Base-by-base conservation (phyloP, 2,888 invertebrate species). In the Cheilosia urbana region DNA sequence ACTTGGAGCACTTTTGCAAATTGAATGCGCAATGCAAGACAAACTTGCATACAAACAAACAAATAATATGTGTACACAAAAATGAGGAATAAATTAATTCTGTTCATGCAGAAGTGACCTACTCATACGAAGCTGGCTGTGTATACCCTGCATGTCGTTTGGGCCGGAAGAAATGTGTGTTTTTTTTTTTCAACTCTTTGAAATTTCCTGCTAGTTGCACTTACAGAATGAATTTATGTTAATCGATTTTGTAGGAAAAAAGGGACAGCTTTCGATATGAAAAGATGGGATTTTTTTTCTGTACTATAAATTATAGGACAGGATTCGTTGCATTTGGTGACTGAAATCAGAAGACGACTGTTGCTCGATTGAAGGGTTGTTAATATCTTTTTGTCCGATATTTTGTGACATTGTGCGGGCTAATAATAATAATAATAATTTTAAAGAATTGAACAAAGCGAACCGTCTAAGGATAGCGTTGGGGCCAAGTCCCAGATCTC, bases 31-130 rank as follows among this genome's bases (percentile, higher is more conserved):
- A 47, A 58, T 58, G 21, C 7, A 58, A 58, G 34, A 40, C 37
- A 37, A 58, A 37, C 17, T 47, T 2, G 9, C 30, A 47, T 9
- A 47, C n/a, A 47, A 9, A 17, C 30, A 34, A 57, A 37, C 27
- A 49, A 65, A 57, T 47, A 65, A 57, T 47, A 7, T 27, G 13
- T 15, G 21, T 1, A 27, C 27, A 65, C 9, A 49, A 24, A 34
- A 37, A 42, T 13, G 2, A 66, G 65, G 58, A 45, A 63, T 73
- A 55, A 63, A 68, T 69, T 15, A 45, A 45, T 60, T 42, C 51
- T 30, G 9, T 60, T 47, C 47, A 62, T 62, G 55, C 40, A 47
- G 13, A 71, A 71, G 30, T 78, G 78, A 78, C 78, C 78, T 71
- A 78, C 49, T 78, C 57, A 17, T 4, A 15, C 21, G 55, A 42